Base-by-base conservation (phyloP, 2,113 vertebrate genomes). In the Gadus macrocephalus region DNA sequence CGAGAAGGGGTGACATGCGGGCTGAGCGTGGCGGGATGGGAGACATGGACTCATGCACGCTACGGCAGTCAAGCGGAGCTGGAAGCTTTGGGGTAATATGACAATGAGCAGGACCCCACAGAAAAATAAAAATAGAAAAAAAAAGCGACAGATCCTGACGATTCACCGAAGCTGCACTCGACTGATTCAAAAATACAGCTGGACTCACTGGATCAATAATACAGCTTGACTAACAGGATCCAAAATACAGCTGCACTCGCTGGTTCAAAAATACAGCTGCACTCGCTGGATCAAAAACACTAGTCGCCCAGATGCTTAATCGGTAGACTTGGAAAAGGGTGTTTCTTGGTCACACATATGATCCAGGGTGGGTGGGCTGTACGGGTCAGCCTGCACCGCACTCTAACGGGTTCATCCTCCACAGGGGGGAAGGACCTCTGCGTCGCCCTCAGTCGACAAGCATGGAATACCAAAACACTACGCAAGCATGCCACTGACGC, bases 401-500 rank as follows among this genome's bases (percentile, higher is more conserved):
- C 6, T 35, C 31, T 35, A 4, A 35, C 1, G 31, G 4, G 31
- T 73, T 82, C 62, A 78, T 81, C 65, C 70, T 76, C 69, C 74
- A 74, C 67, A 75, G 38, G 62, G 11, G 60, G 77, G 61, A 64
- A 63, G 71, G 53, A 64, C 64, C 64, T 49, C 42, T 49, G 42
- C 8, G 12, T 49, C 42, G 8, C 11, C 42, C 42, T 62, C 72
- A 69, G 28, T 79, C 82, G 82, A 82, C 80, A 77, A 69, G 67
- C 55, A 58, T 58, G 82, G 83, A 80, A 71, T 78, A 77, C 71
- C 86, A 87, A 78, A 87, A 71, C 83, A 84, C 77, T 69, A 75
- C 70, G 80, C 81, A 73, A 91, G 86, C 91, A 92, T 91, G 90
- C 91, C 89, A 92, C 88, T 77, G 84, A 90, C 74, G 68, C 61